phyloP scores from a whole-genome alignment of 2,888 invertebrate genomes.

The Bellardia pandia region DNA sequence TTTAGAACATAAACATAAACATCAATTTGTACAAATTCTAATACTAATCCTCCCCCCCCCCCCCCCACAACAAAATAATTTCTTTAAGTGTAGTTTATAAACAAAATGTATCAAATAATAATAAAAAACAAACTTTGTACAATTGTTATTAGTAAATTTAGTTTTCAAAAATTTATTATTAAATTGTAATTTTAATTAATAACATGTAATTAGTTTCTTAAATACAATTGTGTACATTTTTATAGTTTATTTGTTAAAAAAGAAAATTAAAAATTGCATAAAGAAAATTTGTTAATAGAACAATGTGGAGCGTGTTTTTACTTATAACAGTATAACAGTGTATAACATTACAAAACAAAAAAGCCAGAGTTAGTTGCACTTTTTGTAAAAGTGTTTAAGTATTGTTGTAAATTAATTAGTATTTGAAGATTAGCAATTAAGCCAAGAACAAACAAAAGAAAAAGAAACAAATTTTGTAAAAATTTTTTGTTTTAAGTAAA shows the following conservation, averaged over 20 bases:
- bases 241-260: neutral
- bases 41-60: neutral
- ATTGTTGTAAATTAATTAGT: constrained; percentile 67
- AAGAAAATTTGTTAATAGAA: constrained; percentile 42
- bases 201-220: constrained; percentile 9
- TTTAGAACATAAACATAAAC: constrained; percentile 12
- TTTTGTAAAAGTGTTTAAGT: constrained; percentile 75
- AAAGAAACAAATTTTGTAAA: constrained; percentile 41
- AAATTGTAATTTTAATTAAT: constrained; percentile 12
- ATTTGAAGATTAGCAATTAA: constrained; percentile 29
- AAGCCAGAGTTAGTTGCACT: constrained; percentile 65
- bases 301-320: constrained; percentile 35
- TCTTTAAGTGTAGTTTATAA: constrained; percentile 49
- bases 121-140: constrained; percentile 23
- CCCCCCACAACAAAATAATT: neutral
- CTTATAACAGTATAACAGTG: constrained; percentile 38
- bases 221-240: constrained; percentile 44
- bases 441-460: neutral
- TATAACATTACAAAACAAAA: neutral
- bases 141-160: constrained; percentile 67
- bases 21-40: constrained; percentile 61
- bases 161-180: constrained; percentile 10
- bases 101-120: neutral
- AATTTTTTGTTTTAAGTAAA: constrained; percentile 61
- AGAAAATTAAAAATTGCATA: neutral